A percentile compares a stretch with the other conserved stretches of the same genome.
Conservation (phyloP, 2,888 invertebrate species). For the Mystacides longicornis region DNA sequence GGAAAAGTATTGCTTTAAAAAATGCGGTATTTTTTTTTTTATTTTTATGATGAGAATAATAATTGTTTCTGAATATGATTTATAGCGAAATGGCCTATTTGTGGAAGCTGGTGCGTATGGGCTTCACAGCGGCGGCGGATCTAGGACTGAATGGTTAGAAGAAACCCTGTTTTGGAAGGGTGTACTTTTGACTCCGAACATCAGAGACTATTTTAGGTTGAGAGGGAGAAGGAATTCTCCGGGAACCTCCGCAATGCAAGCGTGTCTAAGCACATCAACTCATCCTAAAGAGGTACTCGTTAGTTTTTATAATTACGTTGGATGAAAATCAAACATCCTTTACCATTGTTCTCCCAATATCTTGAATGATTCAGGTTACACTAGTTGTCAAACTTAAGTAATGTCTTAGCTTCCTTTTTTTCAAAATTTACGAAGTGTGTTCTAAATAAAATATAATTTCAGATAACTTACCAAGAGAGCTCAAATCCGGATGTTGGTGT, state of each 20-base stretch:
- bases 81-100: conserved; percentile 62
- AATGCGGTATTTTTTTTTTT: too few relatives aligned
- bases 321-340: too few relatives aligned
- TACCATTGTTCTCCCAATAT: too few relatives aligned
- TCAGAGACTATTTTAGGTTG: conserved; percentile 64
- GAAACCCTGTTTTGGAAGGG: conserved; percentile 66
- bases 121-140: conserved; percentile 49
- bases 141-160: conserved; percentile 66
- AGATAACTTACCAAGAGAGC: conserved; percentile 37
- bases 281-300: conserved; percentile 65
- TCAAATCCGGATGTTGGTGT: conserved; percentile 33
- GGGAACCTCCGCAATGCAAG: conserved; percentile 60
- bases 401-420: too few relatives aligned
- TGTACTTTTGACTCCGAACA: conserved; percentile 67
- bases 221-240: conserved; percentile 47
- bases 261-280: conserved; percentile 69
- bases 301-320: too few relatives aligned
- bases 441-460: conserved; percentile 15
- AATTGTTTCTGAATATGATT: conserved; percentile 6
- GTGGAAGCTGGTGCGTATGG: conserved; percentile 59
- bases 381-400: too few relatives aligned
- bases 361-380: too few relatives aligned
- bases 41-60: too few relatives aligned
- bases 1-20: too few relatives aligned
- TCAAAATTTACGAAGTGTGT: too few relatives aligned